Evolutionary conservation across 2,888 invertebrate species (phyloP), one percentile per base, ranked within the genome.

Genomic region (Pollenia labialis): DNA sequence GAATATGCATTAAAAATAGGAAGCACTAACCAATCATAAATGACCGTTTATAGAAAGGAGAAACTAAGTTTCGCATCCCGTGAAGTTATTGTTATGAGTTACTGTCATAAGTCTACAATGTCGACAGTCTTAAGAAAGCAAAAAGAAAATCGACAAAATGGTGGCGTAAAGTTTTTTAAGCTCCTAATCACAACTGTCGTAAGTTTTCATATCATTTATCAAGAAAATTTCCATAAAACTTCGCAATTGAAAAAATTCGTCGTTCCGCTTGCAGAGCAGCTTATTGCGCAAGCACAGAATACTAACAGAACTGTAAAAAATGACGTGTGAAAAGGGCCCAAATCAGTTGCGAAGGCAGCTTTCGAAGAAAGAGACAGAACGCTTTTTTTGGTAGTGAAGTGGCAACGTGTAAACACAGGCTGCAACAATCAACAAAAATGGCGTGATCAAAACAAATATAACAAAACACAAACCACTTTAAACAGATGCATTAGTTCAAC

Each of bases 71-170:
- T 76, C 50, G 75, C 23, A 76, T 48, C 77, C 48, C 54, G 46
- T 23, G 56, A 76, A 56, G 76, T 76, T 23, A 66, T 56, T 66
- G 56, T 66, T 77, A 56, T 77, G 66, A 77, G 68, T 58, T 58
- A 77, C 68, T 66, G 68, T 68, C 54, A 71, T 40, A 69, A 69
- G 50, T 11, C 40, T 52, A 52, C 42, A 52, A 50, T 4, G 9
- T 40, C 40, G 8, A 68, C 68, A 68, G 32, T 68, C 14, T 66
- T 66, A 48, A 66, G 48, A 66, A 66, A 14, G 32, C 62, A 75
- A 40, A 62, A 75, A 75, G 48, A 48, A 48, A 48, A 48, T 48
- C 48, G 2, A 48, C 12, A 48, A 48, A 7, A 3, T 48, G 4
- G 48, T 48, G 48, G 48, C 48, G 48, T 10, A 48, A 48, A 48